A percentile compares a stretch with the other conserved stretches of the same genome.
Evolutionary conservation across 2,113 vertebrate genomes (phyloP).

Genomic region (Kryptolebias marmoratus): DNA sequence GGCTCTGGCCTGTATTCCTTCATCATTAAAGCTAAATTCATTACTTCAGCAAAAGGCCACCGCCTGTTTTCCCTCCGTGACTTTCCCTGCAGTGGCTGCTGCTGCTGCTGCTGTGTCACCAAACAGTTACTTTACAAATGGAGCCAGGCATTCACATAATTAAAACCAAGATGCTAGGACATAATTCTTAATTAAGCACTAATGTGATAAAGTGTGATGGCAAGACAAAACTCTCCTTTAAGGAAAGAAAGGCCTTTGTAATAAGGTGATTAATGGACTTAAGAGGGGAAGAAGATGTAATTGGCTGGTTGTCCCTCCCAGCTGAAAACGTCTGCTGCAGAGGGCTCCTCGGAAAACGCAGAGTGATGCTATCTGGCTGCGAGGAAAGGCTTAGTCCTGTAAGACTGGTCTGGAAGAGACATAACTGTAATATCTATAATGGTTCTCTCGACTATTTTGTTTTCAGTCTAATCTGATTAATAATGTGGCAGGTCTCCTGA

Average conservation of each 20-base stretch:
- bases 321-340: conserved; percentile 48
- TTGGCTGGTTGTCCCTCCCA: conserved; percentile 74
- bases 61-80: conserved; percentile 49
- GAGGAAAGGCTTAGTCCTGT: conserved; percentile 16
- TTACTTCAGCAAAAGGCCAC: conserved; percentile 74
- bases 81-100: conserved; percentile 42
- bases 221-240: conserved; percentile 71
- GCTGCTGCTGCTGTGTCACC: conserved; percentile 46
- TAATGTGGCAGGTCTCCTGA: background rate
- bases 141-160: conserved; percentile 83
- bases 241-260: conserved; percentile 76
- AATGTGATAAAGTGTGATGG: conserved; percentile 88
- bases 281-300: conserved; percentile 80
- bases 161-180: conserved; percentile 87
- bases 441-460: conserved; percentile 7
- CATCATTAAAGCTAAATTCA: conserved; percentile 76
- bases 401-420: conserved; percentile 11
- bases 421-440: conserved; percentile 25
- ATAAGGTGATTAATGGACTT: conserved; percentile 86
- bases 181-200: conserved; percentile 93
- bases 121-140: conserved; percentile 81
- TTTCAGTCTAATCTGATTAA: conserved; percentile 18
- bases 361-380: conserved; percentile 14
- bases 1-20: conserved; percentile 66
- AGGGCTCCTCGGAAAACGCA: conserved; percentile 21